Conservation (phyloP, 2,888 invertebrate species). For the Dascillus cervinus region DNA sequence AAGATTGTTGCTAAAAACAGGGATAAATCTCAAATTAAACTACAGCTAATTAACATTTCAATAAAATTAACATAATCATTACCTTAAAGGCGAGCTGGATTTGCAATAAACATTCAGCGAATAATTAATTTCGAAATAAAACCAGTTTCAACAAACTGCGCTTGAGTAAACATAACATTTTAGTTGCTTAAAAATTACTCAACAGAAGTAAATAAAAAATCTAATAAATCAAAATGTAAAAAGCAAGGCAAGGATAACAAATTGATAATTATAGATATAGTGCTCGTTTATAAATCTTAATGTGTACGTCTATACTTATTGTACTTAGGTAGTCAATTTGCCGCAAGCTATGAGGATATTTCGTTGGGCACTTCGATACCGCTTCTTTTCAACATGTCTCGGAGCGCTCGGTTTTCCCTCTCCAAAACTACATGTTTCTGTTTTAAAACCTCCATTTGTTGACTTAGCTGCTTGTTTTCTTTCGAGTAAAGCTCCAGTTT, state of each 20-base stretch:
- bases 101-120: no score
- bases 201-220: conserved; percentile 1
- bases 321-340: not conserved
- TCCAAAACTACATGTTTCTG: conserved; percentile 66
- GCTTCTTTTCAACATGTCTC: conserved; percentile 58
- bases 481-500: conserved; percentile 53
- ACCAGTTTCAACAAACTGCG: no score
- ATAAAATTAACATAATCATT: no score
- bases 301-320: conserved; percentile 3
- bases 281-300: conserved; percentile 5
- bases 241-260: conserved; percentile 14
- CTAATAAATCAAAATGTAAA: conserved; percentile 10
- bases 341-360: conserved; percentile 13
- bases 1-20: no score
- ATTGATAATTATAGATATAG: conserved; percentile 5
- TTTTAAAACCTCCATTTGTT: conserved; percentile 63
- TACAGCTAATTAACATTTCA: no score
- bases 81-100: no score
- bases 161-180: no score
- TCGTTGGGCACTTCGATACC: conserved; percentile 45
- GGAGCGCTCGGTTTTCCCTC: conserved; percentile 66
- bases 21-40: no score
- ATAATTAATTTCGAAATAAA: no score
- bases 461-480: conserved; percentile 65
- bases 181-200: conserved; percentile 1